These are phyloP conservation scores for Phycodurus eques DNA, from an alignment of 2,113 vertebrate species.

Conservation along the genomic window DNA sequence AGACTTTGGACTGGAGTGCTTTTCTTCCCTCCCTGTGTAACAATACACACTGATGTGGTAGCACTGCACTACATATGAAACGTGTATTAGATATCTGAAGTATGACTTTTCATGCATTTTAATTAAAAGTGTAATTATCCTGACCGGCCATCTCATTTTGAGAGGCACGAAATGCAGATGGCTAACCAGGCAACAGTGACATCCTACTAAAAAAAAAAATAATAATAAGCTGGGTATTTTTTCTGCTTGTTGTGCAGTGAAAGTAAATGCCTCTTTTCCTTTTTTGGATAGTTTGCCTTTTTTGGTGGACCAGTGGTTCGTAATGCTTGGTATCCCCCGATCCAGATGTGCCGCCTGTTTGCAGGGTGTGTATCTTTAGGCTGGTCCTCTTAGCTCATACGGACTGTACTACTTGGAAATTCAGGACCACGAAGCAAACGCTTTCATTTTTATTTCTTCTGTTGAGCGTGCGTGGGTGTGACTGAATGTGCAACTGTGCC, in stretches of 20 bases:
- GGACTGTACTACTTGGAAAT: constrained; percentile 60
- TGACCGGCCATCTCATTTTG: constrained; percentile 47
- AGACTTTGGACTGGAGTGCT: constrained; percentile 45
- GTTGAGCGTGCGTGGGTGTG: constrained; percentile 14
- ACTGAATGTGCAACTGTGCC: constrained; percentile 47
- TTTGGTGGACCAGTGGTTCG: constrained; percentile 66
- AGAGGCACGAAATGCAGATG: constrained; percentile 49
- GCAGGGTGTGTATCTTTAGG: constrained; percentile 60
- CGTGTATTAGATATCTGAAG: constrained; percentile 52
- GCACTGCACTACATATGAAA: constrained; percentile 63
- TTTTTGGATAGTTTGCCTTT: constrained; percentile 49
- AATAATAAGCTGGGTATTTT: constrained; percentile 50
- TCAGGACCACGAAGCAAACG: constrained; percentile 68
- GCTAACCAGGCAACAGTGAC: constrained; percentile 47
- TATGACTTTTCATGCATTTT: constrained; percentile 51
- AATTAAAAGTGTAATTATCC: constrained; percentile 54
- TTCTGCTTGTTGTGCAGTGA: constrained; percentile 70
- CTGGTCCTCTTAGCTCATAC: constrained; percentile 68
- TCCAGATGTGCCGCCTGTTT: constrained; percentile 61
- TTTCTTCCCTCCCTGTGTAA: constrained; percentile 20
- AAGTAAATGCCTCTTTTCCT: constrained; percentile 56
- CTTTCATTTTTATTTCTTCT: constrained; percentile 44
- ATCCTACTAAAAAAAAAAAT: constrained; percentile 22
- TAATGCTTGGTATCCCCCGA: constrained; percentile 59
- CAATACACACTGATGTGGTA: constrained; percentile 59